phyloP scores from a whole-genome alignment of 2,113 vertebrate genomes.

The Toxostoma redivivum region DNA sequence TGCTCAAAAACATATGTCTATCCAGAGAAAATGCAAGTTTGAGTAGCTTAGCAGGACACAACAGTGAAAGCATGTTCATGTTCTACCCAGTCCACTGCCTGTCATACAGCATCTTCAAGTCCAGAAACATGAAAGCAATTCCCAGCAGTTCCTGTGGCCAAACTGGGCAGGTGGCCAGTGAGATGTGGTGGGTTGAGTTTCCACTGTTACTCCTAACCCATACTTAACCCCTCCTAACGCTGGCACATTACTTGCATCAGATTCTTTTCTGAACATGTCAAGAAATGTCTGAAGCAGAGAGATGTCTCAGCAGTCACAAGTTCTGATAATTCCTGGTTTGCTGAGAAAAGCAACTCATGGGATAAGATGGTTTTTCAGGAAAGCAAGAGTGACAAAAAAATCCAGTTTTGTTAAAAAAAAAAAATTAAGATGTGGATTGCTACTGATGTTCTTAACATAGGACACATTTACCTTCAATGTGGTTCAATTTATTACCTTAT shows the following conservation, averaged over 20 bases:
- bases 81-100: neutral
- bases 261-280: neutral
- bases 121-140: neutral
- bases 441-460: neutral
- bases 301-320: neutral
- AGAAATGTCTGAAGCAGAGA: neutral
- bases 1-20: fast-evolving
- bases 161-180: neutral
- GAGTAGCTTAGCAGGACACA: neutral
- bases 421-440: neutral
- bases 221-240: neutral
- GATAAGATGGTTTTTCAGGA: neutral
- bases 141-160: neutral
- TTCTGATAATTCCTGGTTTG: neutral
- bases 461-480: neutral
- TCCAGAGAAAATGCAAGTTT: neutral
- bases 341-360: neutral
- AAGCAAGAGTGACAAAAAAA: neutral
- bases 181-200: neutral
- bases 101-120: neutral
- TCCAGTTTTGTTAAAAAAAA: neutral
- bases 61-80: neutral
- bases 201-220: neutral
- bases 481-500: neutral
- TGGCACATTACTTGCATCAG: neutral